Evolutionary conservation across 2,113 vertebrate species (phyloP).

Genomic region (Leuciscus idus): DNA sequence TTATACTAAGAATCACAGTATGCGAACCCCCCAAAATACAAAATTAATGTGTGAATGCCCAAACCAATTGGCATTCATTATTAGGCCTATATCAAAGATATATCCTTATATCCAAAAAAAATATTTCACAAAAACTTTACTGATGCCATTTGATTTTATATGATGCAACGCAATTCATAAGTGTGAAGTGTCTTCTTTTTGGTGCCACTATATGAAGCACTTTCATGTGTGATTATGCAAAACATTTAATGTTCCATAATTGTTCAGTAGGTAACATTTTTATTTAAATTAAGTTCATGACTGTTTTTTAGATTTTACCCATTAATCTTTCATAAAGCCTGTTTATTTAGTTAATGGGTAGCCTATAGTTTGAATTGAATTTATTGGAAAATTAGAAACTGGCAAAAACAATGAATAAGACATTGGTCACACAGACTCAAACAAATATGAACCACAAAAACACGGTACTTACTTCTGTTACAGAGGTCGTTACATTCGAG

Average conservation of each 20-base stretch:
- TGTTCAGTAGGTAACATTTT: background rate
- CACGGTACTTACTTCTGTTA: slow-evolving; percentile 69
- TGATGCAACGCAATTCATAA: background rate
- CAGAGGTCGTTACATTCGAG: background rate
- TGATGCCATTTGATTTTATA: background rate
- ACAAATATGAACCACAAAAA: background rate
- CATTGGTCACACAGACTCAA: background rate
- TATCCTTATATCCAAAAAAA: background rate
- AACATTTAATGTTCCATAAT: background rate
- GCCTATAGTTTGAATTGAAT: background rate
- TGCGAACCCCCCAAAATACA: background rate
- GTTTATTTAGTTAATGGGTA: background rate
- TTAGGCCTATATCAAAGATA: background rate
- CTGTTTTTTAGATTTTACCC: background rate
- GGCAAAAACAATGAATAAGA: background rate
- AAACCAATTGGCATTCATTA: background rate
- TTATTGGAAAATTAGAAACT: background rate
- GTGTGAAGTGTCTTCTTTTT: background rate
- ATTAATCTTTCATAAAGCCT: background rate
- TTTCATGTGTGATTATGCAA: background rate
- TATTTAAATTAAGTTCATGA: background rate
- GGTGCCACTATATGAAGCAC: background rate
- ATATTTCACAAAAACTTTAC: background rate
- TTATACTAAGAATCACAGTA: background rate
- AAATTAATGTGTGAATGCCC: background rate